phyloP scores from a whole-genome alignment of 2,888 invertebrate genomes.

The Drosophila monieri region DNA sequence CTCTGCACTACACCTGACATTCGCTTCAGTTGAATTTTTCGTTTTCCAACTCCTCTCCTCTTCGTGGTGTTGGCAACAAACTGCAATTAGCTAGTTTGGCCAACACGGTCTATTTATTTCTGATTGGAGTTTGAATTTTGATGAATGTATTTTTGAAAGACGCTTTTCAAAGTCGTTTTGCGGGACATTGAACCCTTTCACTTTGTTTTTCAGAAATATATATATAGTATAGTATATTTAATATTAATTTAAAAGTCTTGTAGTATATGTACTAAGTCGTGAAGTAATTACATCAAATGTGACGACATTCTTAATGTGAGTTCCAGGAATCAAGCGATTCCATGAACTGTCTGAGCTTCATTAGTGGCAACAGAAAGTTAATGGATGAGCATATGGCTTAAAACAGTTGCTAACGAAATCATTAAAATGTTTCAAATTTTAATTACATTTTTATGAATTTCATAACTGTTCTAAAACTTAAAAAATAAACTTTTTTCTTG shows the following conservation, averaged over 20 bases:
- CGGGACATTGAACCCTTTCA: constrained; percentile 71
- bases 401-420: no score
- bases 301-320: background rate
- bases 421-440: no score
- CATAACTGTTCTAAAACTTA: no score
- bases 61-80: constrained; percentile 15
- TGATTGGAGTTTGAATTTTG: constrained; percentile 25
- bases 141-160: constrained; percentile 11
- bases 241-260: no score
- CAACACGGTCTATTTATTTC: constrained; percentile 48
- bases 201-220: constrained; percentile 10
- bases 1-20: constrained; percentile 28
- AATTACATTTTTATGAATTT: no score
- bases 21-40: constrained; percentile 53
- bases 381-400: no score
- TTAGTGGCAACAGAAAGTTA: background rate
- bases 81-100: constrained; percentile 36
- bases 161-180: constrained; percentile 13
- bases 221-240: no score
- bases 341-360: background rate
- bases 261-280: background rate
- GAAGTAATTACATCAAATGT: background rate
- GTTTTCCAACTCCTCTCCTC: constrained; percentile 12
- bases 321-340: background rate
- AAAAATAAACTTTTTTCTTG: background rate